Evolutionary conservation across 1,140 invertebrate genomes (phyloP).

Genomic region (Conopomorpha cramerella): DNA sequence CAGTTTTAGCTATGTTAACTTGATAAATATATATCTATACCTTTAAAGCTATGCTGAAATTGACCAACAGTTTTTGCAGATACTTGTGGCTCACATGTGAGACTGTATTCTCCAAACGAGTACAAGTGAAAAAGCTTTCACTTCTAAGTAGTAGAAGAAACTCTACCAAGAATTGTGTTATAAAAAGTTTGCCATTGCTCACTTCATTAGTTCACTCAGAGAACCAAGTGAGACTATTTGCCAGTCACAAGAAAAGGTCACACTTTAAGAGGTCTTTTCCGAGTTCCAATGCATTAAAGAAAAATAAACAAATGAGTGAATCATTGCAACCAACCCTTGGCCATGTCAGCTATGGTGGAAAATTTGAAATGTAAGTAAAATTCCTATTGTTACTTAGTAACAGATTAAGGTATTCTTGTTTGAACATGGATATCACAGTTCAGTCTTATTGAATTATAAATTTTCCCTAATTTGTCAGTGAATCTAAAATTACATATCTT

Average conservation of each 20-base stretch:
- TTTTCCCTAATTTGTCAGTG: too few relatives aligned
- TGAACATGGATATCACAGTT: too few relatives aligned
- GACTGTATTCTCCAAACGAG: conserved; percentile 19
- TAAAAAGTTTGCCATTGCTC: conserved; percentile 9
- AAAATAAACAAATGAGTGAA: conserved; percentile 32
- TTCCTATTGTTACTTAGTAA: too few relatives aligned
- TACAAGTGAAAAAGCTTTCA: conserved; percentile 22
- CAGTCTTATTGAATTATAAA: too few relatives aligned
- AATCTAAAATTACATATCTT: too few relatives aligned
- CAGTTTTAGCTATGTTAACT: too few relatives aligned
- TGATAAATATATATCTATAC: too few relatives aligned
- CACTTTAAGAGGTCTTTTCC: conserved; percentile 17
- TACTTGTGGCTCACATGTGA: conserved; percentile 36
- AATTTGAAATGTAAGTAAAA: conserved; percentile 33
- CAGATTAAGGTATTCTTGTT: too few relatives aligned
- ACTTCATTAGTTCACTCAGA: conserved; percentile 10
- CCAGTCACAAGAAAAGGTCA: conserved; percentile 22
- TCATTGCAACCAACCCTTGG: conserved; percentile 19
- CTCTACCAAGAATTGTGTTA: conserved; percentile 21
- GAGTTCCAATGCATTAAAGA: conserved; percentile 16
- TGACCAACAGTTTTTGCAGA: conserved; percentile 50
- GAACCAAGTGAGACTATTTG: conserved; percentile 15
- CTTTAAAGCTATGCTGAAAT: conserved; percentile 48
- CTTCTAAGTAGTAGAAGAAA: conserved; percentile 24
- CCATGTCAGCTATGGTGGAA: conserved; percentile 23